Percentiles rank a stretch among this genome's conserved stretches.
phyloP scores from a whole-genome alignment of 2,113 vertebrate genomes.

The Mugil cephalus region DNA sequence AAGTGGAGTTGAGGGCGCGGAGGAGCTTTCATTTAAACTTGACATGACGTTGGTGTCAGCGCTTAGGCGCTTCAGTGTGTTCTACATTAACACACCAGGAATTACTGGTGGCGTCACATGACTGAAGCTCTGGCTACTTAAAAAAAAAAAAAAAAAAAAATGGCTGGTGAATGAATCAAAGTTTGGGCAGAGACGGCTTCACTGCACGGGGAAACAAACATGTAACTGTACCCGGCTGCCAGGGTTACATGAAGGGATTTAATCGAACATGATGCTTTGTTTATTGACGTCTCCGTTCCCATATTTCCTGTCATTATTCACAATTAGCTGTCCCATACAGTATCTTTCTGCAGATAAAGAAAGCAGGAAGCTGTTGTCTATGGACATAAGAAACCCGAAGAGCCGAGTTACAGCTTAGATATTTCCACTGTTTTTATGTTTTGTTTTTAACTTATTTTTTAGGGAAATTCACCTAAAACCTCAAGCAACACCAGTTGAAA shows the following conservation, averaged over 20 bases:
- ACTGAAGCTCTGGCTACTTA: neutral
- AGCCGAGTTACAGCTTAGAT: neutral
- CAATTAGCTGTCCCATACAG: neutral
- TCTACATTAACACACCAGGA: neutral
- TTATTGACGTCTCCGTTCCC: neutral
- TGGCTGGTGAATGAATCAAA: neutral
- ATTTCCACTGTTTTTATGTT: neutral
- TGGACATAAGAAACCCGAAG: neutral
- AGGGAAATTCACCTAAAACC: neutral
- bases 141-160: neutral
- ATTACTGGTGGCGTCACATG: neutral
- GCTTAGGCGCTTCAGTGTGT: constrained; percentile 2
- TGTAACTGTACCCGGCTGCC: neutral
- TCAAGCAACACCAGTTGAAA: neutral
- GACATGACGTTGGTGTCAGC: constrained; percentile 7
- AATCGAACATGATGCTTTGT: neutral
- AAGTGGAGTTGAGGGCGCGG: constrained; percentile 2
- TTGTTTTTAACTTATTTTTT: no score
- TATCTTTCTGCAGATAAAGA: neutral
- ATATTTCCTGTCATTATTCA: neutral
- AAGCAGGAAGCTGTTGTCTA: neutral
- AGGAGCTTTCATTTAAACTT: constrained; percentile 5
- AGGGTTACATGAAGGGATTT: neutral
- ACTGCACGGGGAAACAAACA: neutral
- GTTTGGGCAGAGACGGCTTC: neutral